Base-by-base conservation (phyloP, 2,888 invertebrate genomes). In the Drosophila putrida region DNA sequence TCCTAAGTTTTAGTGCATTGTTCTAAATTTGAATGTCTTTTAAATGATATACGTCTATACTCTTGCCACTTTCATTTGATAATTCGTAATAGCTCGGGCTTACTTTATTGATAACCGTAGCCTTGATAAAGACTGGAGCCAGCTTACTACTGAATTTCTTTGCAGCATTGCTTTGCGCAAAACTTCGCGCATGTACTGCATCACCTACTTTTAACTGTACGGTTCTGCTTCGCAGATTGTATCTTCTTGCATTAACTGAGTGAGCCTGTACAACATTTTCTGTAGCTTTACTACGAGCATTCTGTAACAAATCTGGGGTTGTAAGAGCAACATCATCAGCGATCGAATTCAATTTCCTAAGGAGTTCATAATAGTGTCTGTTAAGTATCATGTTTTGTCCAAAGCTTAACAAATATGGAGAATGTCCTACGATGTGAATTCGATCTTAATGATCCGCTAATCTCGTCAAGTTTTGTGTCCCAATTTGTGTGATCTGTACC, bases 331-430 rank as follows among this genome's bases (percentile, higher is more conserved):
- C 15, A 36, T 58, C 28, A 47, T 58, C 58, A 0, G 44, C 11
- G 1, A 49, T 8, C 2, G 38, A 33, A 49, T 50, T 36, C 1
- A 66, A 6, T 10, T 63, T 61, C 20, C 55, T 38, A 8, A 72
- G 44, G 3, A 62, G 50, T 8, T 49, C 31, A 11, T 65, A 71
- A 28, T 60, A 41, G 15, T 61, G 35, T 10, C 64, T 68, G 33
- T 68, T 63, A 0, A 65, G 9, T 9, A 71, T 6, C 64, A 71
- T 73, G 27, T 71, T 61, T 9, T 65, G 71, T 5, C 75, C 72
- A 39, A 72, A 75, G 0, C 60, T 38, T 0, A 69, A 47, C 13
- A 53, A 66, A 36, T 72, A 72, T 6, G 66, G 70, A 31, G 64
- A 72, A 41, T 47, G 39, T 1, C 73, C 53, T 6, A 62, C 63